phyloP scores from a whole-genome alignment of 2,113 vertebrate species.

The Alethe castanea region DNA sequence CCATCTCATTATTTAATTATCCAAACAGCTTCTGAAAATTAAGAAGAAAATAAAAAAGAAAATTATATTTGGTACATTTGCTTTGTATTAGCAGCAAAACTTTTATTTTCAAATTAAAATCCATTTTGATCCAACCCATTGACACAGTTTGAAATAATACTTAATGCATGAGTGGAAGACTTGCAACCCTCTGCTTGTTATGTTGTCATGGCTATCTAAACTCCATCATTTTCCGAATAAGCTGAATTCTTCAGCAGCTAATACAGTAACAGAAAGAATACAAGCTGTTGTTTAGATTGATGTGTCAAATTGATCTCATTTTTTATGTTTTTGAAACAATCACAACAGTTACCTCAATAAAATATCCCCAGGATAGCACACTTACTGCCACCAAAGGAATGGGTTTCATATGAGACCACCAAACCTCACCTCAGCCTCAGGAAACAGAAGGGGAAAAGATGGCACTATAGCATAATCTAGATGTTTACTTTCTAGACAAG shows the following conservation, averaged over 20 bases:
- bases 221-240: background rate
- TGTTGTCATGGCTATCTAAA: background rate
- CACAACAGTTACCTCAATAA: background rate
- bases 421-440: background rate
- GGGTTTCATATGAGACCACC: background rate
- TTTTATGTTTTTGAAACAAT: background rate
- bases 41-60: background rate
- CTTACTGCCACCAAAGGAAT: background rate
- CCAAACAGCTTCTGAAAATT: background rate
- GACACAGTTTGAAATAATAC: background rate
- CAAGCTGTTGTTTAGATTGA: background rate
- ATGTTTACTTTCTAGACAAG: background rate
- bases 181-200: background rate
- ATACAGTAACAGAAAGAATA: background rate
- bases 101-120: conserved; percentile 24
- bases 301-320: background rate
- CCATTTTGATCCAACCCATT: background rate
- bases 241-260: background rate
- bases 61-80: background rate
- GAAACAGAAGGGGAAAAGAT: background rate
- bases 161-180: background rate
- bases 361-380: background rate
- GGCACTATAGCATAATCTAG: background rate
- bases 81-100: background rate
- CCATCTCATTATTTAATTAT: background rate